A percentile compares a stretch with the other conserved stretches of the same genome.
Evolutionary conservation across 2,888 invertebrate genomes (phyloP).

Genomic region (Megastigmus dorsalis): DNA sequence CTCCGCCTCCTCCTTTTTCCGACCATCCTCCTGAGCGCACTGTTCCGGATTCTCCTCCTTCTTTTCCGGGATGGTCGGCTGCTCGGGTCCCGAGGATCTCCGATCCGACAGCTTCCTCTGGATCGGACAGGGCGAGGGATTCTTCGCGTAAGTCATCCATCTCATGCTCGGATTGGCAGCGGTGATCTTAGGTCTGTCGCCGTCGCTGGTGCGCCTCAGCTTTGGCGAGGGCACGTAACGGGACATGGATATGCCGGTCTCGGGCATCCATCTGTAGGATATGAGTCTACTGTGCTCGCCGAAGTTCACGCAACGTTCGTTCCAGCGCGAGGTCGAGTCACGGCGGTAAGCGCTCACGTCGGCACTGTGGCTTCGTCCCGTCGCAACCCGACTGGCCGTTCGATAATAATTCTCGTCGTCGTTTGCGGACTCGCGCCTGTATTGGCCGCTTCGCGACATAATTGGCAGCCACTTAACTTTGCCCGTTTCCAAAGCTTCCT

Average conservation of each 20-base stretch:
- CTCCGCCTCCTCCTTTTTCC: background rate
- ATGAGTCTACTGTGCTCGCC: slow-evolving; percentile 29
- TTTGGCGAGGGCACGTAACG: slow-evolving; percentile 59
- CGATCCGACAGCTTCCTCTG: slow-evolving; percentile 56
- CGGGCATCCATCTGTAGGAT: slow-evolving; percentile 50
- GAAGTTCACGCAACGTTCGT: slow-evolving; percentile 48
- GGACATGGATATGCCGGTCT: slow-evolving; percentile 56
- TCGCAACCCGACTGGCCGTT: background rate
- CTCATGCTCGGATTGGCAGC: slow-evolving; percentile 45
- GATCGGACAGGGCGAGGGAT: slow-evolving; percentile 60
- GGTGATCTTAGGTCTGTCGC: slow-evolving; percentile 54
- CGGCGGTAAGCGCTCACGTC: slow-evolving; percentile 43
- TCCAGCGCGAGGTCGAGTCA: slow-evolving; percentile 48
- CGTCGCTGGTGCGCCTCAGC: slow-evolving; percentile 57
- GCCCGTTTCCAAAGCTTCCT: background rate
- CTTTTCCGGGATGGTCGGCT: background rate
- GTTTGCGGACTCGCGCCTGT: background rate
- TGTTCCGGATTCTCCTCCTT: background rate
- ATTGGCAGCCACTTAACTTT: slow-evolving; percentile 32
- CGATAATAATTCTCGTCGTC: background rate
- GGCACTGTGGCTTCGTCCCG: slow-evolving; percentile 46
- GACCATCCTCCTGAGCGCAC: background rate
- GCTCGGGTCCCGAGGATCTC: slow-evolving; percentile 43
- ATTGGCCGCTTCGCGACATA: background rate
- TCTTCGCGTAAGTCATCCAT: slow-evolving; percentile 63